Evolutionary conservation across 2,797 vertebrate species (phyloP).

Genomic region (Darevskia nairensis): DNA sequence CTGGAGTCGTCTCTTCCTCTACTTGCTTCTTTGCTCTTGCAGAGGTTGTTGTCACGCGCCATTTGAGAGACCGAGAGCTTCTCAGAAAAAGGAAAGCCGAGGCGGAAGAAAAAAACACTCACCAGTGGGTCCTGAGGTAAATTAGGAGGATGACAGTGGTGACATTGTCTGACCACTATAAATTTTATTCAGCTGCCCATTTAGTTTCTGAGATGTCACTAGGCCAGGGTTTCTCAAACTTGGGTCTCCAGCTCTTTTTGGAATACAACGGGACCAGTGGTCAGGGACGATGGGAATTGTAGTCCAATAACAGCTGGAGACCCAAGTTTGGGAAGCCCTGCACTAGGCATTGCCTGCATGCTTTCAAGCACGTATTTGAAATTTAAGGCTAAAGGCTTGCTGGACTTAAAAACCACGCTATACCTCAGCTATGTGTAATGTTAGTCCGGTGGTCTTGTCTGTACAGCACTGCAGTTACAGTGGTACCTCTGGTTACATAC

Average conservation of each 20-base stretch:
- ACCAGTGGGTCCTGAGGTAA: slow-evolving; percentile 90
- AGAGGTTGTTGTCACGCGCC: slow-evolving; percentile 80
- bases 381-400: too few species aligned
- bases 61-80: slow-evolving; percentile 89
- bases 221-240: too few species aligned
- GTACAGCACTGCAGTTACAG: neutral
- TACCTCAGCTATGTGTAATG: neutral
- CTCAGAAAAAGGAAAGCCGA: slow-evolving; percentile 91
- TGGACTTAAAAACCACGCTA: neutral
- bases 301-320: too few species aligned
- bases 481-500: too few species aligned
- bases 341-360: neutral
- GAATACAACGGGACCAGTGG: too few species aligned
- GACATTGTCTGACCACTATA: too few species aligned
- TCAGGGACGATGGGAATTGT: too few species aligned
- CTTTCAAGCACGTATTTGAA: neutral
- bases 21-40: slow-evolving; percentile 54
- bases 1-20: neutral
- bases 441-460: neutral
- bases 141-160: slow-evolving; percentile 43
- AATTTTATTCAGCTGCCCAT: neutral
- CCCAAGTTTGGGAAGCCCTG: too few species aligned
- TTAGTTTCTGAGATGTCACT: neutral
- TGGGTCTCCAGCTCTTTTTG: too few species aligned
- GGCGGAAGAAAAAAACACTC: slow-evolving; percentile 85